Evolutionary conservation across 2,797 vertebrate genomes (phyloP).

Genomic region (Anas georgica): DNA sequence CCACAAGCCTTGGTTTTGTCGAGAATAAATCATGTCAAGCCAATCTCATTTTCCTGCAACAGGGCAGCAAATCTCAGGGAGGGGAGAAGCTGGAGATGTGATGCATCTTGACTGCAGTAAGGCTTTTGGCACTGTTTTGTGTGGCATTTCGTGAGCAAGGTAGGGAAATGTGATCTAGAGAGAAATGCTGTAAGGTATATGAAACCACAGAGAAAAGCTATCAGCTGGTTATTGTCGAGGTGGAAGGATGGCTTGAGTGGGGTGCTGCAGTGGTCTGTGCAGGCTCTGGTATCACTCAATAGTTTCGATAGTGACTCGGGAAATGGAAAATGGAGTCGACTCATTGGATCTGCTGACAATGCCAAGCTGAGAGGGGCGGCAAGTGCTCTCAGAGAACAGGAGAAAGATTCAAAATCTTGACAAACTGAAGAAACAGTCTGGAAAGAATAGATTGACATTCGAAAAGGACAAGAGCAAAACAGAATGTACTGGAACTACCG

Average conservation of each 20-base stretch:
- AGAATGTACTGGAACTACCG: neutral
- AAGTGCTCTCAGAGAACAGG: slow-evolving; percentile 21
- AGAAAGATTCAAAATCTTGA: neutral
- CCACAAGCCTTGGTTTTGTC: neutral
- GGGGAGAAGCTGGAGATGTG: neutral
- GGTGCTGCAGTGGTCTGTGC: neutral
- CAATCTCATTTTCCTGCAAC: neutral
- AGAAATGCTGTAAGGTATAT: neutral
- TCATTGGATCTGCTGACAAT: neutral
- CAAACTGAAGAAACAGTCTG: neutral
- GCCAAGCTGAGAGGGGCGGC: slow-evolving; percentile 2
- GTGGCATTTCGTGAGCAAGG: neutral
- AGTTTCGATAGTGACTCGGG: slow-evolving; percentile 18
- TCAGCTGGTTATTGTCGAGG: neutral
- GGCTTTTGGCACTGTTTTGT: neutral
- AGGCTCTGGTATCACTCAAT: slow-evolving; percentile 16
- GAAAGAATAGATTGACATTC: neutral
- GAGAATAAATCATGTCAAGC: slow-evolving; percentile 12
- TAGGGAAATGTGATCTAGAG: neutral
- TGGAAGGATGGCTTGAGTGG: neutral
- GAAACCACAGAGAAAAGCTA: neutral
- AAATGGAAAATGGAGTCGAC: neutral
- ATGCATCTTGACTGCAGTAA: neutral
- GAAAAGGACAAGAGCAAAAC: neutral
- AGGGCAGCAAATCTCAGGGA: neutral